Evolutionary conservation across 1,140 invertebrate species (phyloP).

Genomic region (Triops longicaudatus): DNA sequence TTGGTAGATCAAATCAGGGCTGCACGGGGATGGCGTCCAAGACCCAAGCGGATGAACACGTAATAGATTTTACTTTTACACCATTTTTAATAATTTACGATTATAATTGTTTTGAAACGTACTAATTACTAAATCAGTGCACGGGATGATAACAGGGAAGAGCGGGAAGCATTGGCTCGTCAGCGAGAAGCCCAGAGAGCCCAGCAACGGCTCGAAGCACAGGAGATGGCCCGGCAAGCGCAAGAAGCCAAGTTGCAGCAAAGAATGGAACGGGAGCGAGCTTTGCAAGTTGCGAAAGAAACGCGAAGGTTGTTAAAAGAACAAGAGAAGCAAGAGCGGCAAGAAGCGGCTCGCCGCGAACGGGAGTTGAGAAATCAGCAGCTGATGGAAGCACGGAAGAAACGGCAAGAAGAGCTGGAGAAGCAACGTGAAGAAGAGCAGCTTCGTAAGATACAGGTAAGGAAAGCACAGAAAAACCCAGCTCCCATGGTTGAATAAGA

Average conservation of each 20-base stretch:
- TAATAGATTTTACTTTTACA: conserved; percentile 41
- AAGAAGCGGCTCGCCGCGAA: conserved; percentile 64
- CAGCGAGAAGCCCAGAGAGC: conserved; percentile 25
- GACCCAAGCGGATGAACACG: conserved; percentile 40
- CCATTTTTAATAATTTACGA: background rate
- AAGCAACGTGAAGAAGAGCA: conserved; percentile 74
- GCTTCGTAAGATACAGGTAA: conserved; percentile 74
- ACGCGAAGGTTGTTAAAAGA: conserved; percentile 50
- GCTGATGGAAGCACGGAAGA: conserved; percentile 65
- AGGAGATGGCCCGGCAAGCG: conserved; percentile 38
- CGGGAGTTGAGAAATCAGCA: conserved; percentile 64
- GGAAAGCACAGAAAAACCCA: conserved; percentile 75
- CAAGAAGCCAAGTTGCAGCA: conserved; percentile 40
- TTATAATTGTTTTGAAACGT: background rate
- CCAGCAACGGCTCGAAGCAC: conserved; percentile 32
- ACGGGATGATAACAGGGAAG: conserved; percentile 26
- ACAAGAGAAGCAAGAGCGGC: conserved; percentile 65
- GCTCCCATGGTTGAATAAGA: too few species aligned
- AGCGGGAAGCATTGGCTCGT: conserved; percentile 32
- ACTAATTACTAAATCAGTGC: background rate
- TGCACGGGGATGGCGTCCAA: conserved; percentile 32
- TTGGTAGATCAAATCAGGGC: conserved; percentile 42
- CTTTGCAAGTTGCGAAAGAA: conserved; percentile 52
- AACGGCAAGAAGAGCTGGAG: conserved; percentile 73
- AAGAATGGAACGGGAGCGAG: conserved; percentile 46